A percentile compares a stretch with the other conserved stretches of the same genome.
phyloP scores from a whole-genome alignment of 2,797 vertebrate species.

The Malacoraja senta region DNA sequence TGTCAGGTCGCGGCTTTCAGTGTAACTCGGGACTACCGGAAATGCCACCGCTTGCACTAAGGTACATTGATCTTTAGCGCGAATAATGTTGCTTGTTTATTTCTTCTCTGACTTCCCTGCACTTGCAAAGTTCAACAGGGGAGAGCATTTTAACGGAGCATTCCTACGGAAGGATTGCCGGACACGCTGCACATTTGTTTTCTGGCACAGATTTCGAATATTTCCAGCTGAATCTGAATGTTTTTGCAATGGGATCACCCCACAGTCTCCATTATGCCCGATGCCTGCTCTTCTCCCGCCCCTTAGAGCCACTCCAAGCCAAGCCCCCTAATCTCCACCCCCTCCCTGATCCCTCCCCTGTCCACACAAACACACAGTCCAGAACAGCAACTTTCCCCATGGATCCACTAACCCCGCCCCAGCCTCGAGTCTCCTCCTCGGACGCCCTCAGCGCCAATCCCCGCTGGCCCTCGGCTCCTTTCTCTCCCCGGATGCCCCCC shows the following conservation, averaged over 20 bases:
- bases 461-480: constrained; percentile 40
- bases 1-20: neutral
- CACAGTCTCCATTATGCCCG: no score
- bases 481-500: constrained; percentile 48
- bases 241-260: neutral
- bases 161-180: neutral
- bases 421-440: constrained; percentile 40
- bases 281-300: neutral
- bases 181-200: neutral
- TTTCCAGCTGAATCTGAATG: neutral
- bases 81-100: neutral
- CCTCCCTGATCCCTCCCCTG: neutral
- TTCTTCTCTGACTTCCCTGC: neutral
- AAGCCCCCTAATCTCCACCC: neutral
- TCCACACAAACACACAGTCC: constrained; percentile 24
- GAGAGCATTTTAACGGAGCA: neutral
- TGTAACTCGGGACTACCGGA: neutral
- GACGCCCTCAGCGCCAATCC: constrained; percentile 40
- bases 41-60: no score
- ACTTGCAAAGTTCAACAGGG: neutral
- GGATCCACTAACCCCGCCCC: neutral
- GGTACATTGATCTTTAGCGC: neutral
- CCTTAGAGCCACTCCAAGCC: neutral
- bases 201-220: neutral
- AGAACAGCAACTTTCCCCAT: neutral